Conservation (phyloP, 2,797 vertebrate species). For the Molossus alvarezi region DNA sequence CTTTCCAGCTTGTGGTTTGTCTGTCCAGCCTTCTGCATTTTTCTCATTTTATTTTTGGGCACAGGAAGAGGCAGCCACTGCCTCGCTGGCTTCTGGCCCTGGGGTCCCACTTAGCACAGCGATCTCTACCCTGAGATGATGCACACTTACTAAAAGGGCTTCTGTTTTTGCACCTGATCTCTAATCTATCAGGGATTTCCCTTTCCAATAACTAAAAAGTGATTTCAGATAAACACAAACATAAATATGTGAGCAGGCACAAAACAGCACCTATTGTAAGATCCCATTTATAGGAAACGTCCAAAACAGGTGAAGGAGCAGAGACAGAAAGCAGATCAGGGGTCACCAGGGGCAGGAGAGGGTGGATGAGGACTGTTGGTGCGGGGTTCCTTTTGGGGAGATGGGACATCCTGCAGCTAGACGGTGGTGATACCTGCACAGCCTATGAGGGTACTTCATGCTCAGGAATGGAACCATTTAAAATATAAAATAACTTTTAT, state of each 20-base stretch:
- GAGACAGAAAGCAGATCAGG: neutral
- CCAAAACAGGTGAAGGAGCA: neutral
- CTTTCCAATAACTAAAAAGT: neutral
- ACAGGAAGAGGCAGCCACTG: neutral
- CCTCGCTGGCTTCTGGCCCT: neutral
- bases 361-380: neutral
- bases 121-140: neutral
- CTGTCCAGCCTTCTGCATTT: neutral
- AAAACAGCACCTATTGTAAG: neutral
- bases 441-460: neutral
- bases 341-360: neutral
- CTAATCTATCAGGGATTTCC: neutral
- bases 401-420: neutral
- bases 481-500: neutral
- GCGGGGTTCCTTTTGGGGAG: neutral
- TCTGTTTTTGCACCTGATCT: neutral
- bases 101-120: neutral
- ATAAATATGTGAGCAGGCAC: neutral
- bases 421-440: neutral
- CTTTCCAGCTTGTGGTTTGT: neutral
- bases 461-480: neutral
- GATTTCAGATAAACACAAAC: too few species aligned
- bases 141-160: neutral
- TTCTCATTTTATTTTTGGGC: neutral
- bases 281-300: neutral